phyloP scores from a whole-genome alignment of 1,140 invertebrate genomes.

The Heliconius melpomene region DNA sequence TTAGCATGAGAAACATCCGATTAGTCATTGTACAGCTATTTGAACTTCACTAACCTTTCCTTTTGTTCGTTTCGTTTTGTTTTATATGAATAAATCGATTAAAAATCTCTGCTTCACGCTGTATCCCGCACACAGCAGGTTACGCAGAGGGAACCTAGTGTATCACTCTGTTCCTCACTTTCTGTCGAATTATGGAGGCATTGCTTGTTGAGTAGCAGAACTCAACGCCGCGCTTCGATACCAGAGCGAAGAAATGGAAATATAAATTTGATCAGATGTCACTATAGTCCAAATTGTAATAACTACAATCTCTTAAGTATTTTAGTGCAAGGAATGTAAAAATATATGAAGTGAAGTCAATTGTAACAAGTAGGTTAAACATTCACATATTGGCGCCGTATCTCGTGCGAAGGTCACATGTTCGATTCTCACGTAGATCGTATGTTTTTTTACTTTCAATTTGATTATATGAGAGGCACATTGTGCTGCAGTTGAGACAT shows the following conservation, averaged over 20 bases:
- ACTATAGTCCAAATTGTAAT: not conserved
- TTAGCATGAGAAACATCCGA: constrained; percentile 13
- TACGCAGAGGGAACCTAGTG: not conserved
- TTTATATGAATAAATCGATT: not conserved
- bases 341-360: not conserved
- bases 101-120: not conserved
- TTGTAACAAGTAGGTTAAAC: constrained; percentile 1
- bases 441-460: not conserved
- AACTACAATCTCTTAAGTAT: not conserved
- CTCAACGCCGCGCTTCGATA: not conserved
- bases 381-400: constrained; percentile 9
- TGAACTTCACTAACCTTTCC: constrained; percentile 5
- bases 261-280: too few species aligned
- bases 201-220: not conserved
- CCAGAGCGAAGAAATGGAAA: not conserved
- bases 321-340: not conserved
- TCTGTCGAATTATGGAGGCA: not conserved
- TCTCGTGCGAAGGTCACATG: not conserved
- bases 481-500: too few species aligned
- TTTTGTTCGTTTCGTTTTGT: not conserved
- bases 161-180: not conserved
- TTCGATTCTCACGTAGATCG: constrained; percentile 13
- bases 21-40: constrained; percentile 9
- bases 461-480: too few species aligned
- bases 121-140: not conserved